Evolutionary conservation across 1,140 invertebrate genomes (phyloP), one percentile per base, ranked within the genome.

Genomic region (Stegodyphus dumicola): DNA sequence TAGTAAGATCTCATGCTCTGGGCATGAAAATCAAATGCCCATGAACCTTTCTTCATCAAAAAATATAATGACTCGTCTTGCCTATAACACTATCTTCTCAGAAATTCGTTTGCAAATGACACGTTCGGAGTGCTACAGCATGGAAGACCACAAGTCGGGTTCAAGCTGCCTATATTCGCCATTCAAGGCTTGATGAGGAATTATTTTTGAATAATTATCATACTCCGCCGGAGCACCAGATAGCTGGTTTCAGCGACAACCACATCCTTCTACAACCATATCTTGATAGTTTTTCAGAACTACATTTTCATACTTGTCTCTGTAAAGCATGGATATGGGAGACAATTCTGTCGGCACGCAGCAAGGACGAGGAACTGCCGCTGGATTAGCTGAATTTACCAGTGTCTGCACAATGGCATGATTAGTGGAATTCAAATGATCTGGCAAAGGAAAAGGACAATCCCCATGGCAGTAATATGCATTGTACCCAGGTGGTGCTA

Each of bases 321-420:
- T 92, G 91, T 98, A 98, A 75, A 99, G 93, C 95, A 99, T 97
- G 13, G 96, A 97, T 89, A 98, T 96, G 86, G 95, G 93, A 71
- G 94, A 95, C 56, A 98, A 93, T 89, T 95, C 93, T 65, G 96
- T 98, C 7, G 97, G 97, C 49, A 98, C 96, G 91, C 97, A 99
- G 91, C 97, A 98, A 56, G 96, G 95, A 89, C 96, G 95, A 15
- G 97, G 96, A 88, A 98, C 96, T 86, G 94, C 93, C 83, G 93
- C 93, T 48, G 96, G 95, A 90, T 97, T 95, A 89, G 97, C 94
- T 78, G 95, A 96, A 91, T 99, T 96, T 86, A 99, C 95, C 88
- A 99, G 92, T 77, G 95, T 98, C 92, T 99, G 98, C 85, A 99
- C 96, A 88, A 99, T 98, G 53, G 98, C 98, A 92, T 99, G 98